Conservation (phyloP, 2,888 invertebrate genomes). For the Callinectes sapidus region DNA sequence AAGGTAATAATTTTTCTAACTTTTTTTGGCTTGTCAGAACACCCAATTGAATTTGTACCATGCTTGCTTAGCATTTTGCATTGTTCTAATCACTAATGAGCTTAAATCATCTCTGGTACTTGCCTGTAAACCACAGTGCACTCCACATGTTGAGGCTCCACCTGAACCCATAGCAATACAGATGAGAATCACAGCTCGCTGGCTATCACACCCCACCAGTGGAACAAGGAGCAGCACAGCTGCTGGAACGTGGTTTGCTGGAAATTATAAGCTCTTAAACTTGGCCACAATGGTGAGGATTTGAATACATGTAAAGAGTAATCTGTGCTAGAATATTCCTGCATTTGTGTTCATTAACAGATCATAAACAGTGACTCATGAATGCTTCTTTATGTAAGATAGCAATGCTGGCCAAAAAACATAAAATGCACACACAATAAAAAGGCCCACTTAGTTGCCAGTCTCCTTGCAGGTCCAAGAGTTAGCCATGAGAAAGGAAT, state of each 20-base stretch:
- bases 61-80: too few species aligned
- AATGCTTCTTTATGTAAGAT: background rate
- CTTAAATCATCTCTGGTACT: background rate
- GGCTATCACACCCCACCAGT: slow-evolving; percentile 62
- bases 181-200: slow-evolving; percentile 60
- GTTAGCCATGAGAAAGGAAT: too few species aligned
- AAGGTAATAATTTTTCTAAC: too few species aligned
- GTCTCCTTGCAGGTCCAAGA: too few species aligned
- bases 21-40: too few species aligned
- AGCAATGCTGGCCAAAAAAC: too few species aligned
- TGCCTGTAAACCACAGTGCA: slow-evolving; percentile 63
- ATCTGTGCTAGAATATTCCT: background rate
- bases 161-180: slow-evolving; percentile 59
- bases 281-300: background rate
- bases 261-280: background rate
- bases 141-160: slow-evolving; percentile 58
- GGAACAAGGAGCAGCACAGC: slow-evolving; percentile 58
- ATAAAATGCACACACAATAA: too few species aligned
- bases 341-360: background rate
- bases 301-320: background rate
- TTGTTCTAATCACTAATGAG: background rate
- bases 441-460: too few species aligned
- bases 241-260: slow-evolving; percentile 68
- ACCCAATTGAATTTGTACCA: too few species aligned
- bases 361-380: background rate